Percentiles rank a stretch among this genome's conserved stretches.
Conservation (phyloP, 2,888 invertebrate species). For the Heliothis peltigera region DNA sequence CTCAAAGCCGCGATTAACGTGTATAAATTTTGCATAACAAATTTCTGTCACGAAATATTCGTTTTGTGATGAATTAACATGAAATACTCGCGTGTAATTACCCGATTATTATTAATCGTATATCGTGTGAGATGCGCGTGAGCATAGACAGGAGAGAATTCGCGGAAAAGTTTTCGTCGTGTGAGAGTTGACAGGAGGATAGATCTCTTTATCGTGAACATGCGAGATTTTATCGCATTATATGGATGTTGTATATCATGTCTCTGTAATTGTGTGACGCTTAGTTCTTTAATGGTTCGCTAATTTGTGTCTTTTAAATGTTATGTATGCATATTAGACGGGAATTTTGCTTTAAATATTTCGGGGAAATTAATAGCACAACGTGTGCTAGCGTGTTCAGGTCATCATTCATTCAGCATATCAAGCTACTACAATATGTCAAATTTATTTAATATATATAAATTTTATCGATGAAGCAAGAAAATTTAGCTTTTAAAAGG, state of each 20-base stretch:
- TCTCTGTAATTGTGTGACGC: constrained; percentile 36
- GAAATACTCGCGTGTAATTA: constrained; percentile 43
- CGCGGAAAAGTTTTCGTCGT: constrained; percentile 56
- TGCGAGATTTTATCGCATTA: constrained; percentile 55
- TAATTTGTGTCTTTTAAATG: constrained; percentile 9
- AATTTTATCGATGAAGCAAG: no score
- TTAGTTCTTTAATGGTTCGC: constrained; percentile 36
- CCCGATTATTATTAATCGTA: constrained; percentile 46
- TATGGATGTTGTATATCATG: constrained; percentile 34
- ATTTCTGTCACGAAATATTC: constrained; percentile 35
- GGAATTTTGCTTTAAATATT: neutral
- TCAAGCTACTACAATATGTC: no score
- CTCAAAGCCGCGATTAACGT: neutral
- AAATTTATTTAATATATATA: no score
- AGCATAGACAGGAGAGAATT: constrained; percentile 49
- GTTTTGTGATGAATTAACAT: constrained; percentile 43
- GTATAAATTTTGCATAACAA: constrained; percentile 22
- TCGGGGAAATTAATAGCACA: no score
- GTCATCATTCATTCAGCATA: no score
- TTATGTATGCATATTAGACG: constrained; percentile 17
- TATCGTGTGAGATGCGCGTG: constrained; percentile 45
- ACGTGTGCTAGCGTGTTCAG: no score
- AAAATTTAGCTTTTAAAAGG: no score
- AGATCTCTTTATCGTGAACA: constrained; percentile 60
- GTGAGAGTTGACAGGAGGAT: constrained; percentile 57